Base-by-base conservation (phyloP, 2,888 invertebrate species). In the Mamestra brassicae region DNA sequence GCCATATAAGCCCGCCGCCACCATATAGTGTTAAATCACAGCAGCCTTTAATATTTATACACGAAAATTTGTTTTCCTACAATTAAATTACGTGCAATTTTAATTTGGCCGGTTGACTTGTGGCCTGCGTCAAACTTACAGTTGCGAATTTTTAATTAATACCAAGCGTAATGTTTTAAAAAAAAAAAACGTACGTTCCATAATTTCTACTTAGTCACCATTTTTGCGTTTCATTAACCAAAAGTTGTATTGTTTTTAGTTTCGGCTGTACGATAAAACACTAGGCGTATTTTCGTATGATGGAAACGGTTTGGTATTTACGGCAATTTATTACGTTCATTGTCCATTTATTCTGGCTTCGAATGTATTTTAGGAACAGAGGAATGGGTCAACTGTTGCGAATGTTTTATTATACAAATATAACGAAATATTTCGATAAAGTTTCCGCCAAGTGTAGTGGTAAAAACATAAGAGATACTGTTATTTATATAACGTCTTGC, bases 1-100 rank as follows among this genome's bases (percentile, higher is more conserved):
- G 88, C 89, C 87, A 90, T 92, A 92, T 90, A 90, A 89, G 89
- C 90, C 88, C 60, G 77, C 88, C 90, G 88, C 90, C 88, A 89
- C 90, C 90, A 90, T 93, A 91, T 92, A 93, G 91, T 92, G 91
- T 93, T 92, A 94, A 93, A 93, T 93, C 91, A 92, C 90, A 88
- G 86, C 87, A 89, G 89, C 88, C 85, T 92, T 92, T 92, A 91
- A 91, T 92, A 91, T 92, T 93, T 92, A 89, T 89, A 89, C 83
- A 85, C 79, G 87, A 87, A 89, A 88, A 90, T 90, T 91, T 91
- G 89, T 89, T 89, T 87, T 86, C 85, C 84, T 87, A 88, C 89
- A 86, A 86, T 88, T 86, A 88, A 91, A 91, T 91, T 90, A 90
- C 88, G 88, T 89, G 87, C 89, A 89, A 91, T 92, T 92, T 93